Conservation (phyloP, 1,140 invertebrate species). For the Octopus bimaculoides region DNA sequence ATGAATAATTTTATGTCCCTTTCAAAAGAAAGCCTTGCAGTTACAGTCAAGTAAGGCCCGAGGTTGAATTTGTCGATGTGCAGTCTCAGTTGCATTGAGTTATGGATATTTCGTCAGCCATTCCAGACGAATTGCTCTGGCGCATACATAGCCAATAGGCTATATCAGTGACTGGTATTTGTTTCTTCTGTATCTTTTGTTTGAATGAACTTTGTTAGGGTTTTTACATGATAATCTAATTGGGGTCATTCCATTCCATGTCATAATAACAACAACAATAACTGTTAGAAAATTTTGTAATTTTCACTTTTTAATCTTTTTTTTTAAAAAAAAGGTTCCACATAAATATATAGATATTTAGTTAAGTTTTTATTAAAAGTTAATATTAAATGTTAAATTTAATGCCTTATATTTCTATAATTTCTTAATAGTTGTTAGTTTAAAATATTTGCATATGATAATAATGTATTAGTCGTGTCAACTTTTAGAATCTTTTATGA, state of each 20-base stretch:
- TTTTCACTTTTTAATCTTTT: too few species aligned
- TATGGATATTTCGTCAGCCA: constrained; percentile 18
- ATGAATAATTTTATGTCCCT: constrained; percentile 23
- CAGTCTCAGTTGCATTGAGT: constrained; percentile 27
- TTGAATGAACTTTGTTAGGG: constrained; percentile 9
- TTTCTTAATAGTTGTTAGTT: too few species aligned
- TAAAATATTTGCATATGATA: too few species aligned
- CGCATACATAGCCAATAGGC: constrained; percentile 8
- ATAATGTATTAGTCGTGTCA: too few species aligned
- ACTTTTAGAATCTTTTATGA: too few species aligned
- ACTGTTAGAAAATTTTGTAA: too few species aligned
- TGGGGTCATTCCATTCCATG: neutral
- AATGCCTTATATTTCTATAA: too few species aligned
- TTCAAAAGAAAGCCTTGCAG: constrained; percentile 30
- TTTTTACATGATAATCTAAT: neutral
- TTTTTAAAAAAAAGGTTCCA: too few species aligned
- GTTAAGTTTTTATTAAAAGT: too few species aligned
- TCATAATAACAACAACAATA: too few species aligned
- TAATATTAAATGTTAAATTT: too few species aligned
- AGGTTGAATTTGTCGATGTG: constrained; percentile 27
- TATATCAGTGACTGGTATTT: constrained; percentile 22
- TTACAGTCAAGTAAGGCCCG: constrained; percentile 28
- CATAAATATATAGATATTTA: too few species aligned
- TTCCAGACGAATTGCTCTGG: constrained; percentile 9
- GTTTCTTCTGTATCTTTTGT: constrained; percentile 15